Conservation (phyloP, 2,888 invertebrate species). For the Mycalesis mineus region DNA sequence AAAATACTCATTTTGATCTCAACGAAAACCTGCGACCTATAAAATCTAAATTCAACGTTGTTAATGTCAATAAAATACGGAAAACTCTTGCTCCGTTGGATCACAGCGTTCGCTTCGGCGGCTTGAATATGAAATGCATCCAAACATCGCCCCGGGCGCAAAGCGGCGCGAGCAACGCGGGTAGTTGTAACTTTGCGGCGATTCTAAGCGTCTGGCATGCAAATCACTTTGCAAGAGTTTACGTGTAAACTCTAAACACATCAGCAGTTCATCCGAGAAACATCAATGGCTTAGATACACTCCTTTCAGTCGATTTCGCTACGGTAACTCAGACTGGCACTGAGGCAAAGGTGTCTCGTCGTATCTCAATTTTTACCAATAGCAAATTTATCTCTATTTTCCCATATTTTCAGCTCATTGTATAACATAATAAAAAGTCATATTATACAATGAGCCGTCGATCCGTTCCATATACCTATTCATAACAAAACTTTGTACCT, state of each 20-base stretch:
- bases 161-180: not conserved
- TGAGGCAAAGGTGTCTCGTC: too few species aligned
- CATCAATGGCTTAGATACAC: not conserved
- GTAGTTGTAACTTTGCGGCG: not conserved
- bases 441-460: too few species aligned
- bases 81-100: not conserved
- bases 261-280: not conserved
- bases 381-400: too few species aligned
- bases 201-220: slow-evolving; percentile 7
- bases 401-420: too few species aligned
- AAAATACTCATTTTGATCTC: too few species aligned
- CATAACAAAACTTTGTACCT: too few species aligned
- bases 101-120: not conserved
- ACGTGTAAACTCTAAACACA: slow-evolving; percentile 1
- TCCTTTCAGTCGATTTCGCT: too few species aligned
- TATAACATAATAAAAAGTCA: too few species aligned
- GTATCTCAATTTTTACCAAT: too few species aligned
- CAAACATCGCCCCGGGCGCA: not conserved
- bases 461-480: too few species aligned
- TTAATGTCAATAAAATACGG: not conserved
- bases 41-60: not conserved
- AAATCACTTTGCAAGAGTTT: slow-evolving; percentile 15
- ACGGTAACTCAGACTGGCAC: too few species aligned
- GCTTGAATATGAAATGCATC: slow-evolving; percentile 10
- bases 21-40: too few species aligned